A percentile compares a stretch with the other conserved stretches of the same genome.
Conservation (phyloP, 2,797 vertebrate genomes). For the Rhodeus uyekii region DNA sequence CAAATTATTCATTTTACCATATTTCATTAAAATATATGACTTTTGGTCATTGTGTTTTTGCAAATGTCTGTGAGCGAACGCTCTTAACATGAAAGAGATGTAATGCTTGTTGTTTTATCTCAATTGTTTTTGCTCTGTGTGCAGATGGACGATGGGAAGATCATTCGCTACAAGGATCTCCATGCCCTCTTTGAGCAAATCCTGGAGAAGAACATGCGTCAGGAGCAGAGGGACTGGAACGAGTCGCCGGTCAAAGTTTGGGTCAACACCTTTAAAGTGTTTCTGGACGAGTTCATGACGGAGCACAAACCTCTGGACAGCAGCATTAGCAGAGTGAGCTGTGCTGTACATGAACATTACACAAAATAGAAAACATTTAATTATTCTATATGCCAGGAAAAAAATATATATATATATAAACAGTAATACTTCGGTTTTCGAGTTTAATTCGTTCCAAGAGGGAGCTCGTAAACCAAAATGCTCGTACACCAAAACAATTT, state of each 20-base stretch:
- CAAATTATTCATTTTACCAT: neutral
- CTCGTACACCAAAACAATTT: too few relatives aligned
- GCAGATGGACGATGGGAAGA: constrained; percentile 95
- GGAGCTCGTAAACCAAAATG: too few relatives aligned
- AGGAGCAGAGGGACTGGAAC: constrained; percentile 94
- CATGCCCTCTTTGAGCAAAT: constrained; percentile 97
- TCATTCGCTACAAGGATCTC: constrained; percentile 96
- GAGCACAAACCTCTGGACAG: constrained; percentile 91
- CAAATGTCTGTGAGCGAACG: too few relatives aligned
- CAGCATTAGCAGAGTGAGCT: constrained; percentile 79
- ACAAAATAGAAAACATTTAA: neutral
- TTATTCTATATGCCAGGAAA: neutral
- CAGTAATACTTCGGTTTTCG: too few relatives aligned
- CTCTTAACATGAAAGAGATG: neutral
- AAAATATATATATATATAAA: too few relatives aligned
- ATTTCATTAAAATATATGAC: neutral
- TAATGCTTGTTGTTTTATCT: neutral
- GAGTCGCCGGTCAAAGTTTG: constrained; percentile 97
- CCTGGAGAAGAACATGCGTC: constrained; percentile 96
- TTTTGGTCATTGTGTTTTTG: neutral
- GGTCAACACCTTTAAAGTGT: constrained; percentile 99
- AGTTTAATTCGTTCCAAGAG: too few relatives aligned
- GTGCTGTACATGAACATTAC: neutral
- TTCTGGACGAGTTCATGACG: constrained; percentile 97
- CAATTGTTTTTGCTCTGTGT: neutral